Percentiles rank a stretch among this genome's conserved stretches.
Conservation (phyloP, 2,113 vertebrate species). For the Oxygymnocypris stewartii region DNA sequence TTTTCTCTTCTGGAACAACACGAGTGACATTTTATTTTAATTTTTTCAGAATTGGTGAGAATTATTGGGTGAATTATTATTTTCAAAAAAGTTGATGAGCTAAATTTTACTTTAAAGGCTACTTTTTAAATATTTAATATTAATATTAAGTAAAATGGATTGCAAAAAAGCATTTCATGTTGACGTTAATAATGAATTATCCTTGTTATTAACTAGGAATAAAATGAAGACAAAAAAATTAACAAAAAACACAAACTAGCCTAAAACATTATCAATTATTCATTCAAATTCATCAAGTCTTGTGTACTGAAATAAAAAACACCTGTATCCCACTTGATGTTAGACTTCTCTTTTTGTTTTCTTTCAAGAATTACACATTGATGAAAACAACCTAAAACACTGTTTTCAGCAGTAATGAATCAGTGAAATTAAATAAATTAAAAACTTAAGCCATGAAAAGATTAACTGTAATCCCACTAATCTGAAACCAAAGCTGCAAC, state of each 20-base stretch:
- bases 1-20: background rate
- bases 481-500: background rate
- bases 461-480: slow-evolving; percentile 24
- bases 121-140: background rate
- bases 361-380: background rate
- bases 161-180: background rate
- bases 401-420: background rate
- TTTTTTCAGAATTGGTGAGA: background rate
- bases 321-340: background rate
- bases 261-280: background rate
- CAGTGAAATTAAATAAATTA: background rate
- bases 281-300: background rate
- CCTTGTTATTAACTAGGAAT: background rate
- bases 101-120: background rate
- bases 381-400: background rate
- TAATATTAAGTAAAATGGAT: background rate
- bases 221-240: too few species aligned
- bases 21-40: background rate
- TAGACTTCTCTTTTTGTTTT: background rate
- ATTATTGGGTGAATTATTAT: background rate
- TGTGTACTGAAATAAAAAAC: background rate
- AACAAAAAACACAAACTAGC: background rate
- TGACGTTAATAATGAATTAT: background rate
- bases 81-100: background rate
- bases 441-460: background rate